A percentile compares a stretch with the other conserved stretches of the same genome.
phyloP scores from a whole-genome alignment of 2,888 invertebrate genomes.

The Parapristionchus giblindavisi region DNA sequence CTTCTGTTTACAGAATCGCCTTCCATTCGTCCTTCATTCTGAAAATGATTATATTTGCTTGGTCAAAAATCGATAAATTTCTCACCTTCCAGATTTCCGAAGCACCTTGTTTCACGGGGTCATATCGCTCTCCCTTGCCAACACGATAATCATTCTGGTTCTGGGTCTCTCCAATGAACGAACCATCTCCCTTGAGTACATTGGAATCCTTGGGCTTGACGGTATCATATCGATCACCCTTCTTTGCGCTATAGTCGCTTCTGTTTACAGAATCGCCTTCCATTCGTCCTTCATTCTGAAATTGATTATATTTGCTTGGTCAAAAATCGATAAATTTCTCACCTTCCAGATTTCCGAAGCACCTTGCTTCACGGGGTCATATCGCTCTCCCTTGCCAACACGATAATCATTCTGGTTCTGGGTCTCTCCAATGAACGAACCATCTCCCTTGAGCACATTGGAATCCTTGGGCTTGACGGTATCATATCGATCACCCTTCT shows the following conservation, averaged over 20 bases:
- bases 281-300: conserved; percentile 13
- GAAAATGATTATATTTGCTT: too few species aligned
- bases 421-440: conserved; percentile 30
- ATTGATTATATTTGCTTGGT: too few species aligned
- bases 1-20: conserved; percentile 25
- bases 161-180: conserved; percentile 32
- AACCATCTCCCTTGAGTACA: conserved; percentile 37
- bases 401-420: conserved; percentile 35
- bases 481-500: conserved; percentile 38
- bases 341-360: conserved; percentile 44
- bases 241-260: conserved; percentile 24
- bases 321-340: too few species aligned
- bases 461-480: conserved; percentile 33
- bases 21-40: conserved; percentile 29
- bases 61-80: too few species aligned
- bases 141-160: conserved; percentile 29
- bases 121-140: conserved; percentile 16
- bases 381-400: conserved; percentile 23
- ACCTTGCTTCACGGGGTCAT: conserved; percentile 13
- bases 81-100: conserved; percentile 41
- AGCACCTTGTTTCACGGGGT: conserved; percentile 20
- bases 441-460: conserved; percentile 39
- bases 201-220: conserved; percentile 31
- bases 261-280: conserved; percentile 34
- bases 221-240: conserved; percentile 35